Evolutionary conservation across 1,140 invertebrate genomes (phyloP).

Genomic region (Drosophila murphyi): DNA sequence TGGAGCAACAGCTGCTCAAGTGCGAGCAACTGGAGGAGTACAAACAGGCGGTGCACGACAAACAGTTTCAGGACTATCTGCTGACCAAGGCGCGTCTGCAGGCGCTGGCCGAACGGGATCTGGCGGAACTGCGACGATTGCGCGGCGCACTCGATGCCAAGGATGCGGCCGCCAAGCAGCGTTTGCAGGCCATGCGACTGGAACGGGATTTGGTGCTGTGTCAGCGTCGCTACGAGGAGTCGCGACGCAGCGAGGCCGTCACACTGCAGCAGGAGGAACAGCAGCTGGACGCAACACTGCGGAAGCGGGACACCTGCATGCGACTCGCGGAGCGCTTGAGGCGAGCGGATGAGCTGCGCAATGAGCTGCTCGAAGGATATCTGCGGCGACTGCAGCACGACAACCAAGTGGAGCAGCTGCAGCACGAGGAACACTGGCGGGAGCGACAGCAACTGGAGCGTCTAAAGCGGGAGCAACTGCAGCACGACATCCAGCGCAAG

Average conservation of each 20-base stretch:
- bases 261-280: slow-evolving; percentile 74
- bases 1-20: slow-evolving; percentile 72
- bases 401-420: slow-evolving; percentile 76
- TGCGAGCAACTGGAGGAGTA: slow-evolving; percentile 81
- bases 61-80: slow-evolving; percentile 79
- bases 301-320: slow-evolving; percentile 73
- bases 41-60: slow-evolving; percentile 75
- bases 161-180: slow-evolving; percentile 62
- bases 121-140: slow-evolving; percentile 66
- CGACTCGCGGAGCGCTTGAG: slow-evolving; percentile 67
- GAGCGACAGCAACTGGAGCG: slow-evolving; percentile 69
- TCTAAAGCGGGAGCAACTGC: slow-evolving; percentile 63
- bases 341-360: slow-evolving; percentile 71
- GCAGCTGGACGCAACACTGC: slow-evolving; percentile 66
- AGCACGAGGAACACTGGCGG: slow-evolving; percentile 81
- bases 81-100: slow-evolving; percentile 73
- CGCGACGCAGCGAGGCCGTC: slow-evolving; percentile 71
- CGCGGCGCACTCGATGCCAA: slow-evolving; percentile 67
- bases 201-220: slow-evolving; percentile 67
- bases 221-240: slow-evolving; percentile 68
- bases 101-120: slow-evolving; percentile 69
- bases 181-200: slow-evolving; percentile 59
- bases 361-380: slow-evolving; percentile 66
- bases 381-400: slow-evolving; percentile 74
- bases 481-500: slow-evolving; percentile 69